Evolutionary conservation across 2,888 invertebrate genomes (phyloP).

Genomic region (Orchesellides sinensis): DNA sequence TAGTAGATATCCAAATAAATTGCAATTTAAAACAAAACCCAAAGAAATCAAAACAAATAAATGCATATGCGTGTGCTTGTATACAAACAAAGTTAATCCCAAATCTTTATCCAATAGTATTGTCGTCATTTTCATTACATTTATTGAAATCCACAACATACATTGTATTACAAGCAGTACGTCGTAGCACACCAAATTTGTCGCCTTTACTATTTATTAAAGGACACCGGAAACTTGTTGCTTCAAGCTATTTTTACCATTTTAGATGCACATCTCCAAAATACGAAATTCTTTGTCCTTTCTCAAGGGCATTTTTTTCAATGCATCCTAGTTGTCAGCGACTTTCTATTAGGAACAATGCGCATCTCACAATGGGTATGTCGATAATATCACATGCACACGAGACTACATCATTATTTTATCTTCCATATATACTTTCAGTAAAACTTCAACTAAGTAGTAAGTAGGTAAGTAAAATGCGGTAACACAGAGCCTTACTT

Average conservation of each 20-base stretch:
- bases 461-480: neutral
- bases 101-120: too few species aligned
- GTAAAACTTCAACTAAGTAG: too few species aligned
- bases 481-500: neutral
- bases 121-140: neutral
- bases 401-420: neutral
- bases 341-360: neutral
- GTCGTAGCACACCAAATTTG: conserved; percentile 4
- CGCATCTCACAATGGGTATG: too few species aligned
- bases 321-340: conserved; percentile 1
- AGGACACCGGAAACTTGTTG: conserved; percentile 23
- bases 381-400: too few species aligned
- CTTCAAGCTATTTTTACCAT: conserved; percentile 11
- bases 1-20: too few species aligned
- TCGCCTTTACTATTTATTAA: too few species aligned
- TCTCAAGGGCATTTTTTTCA: conserved; percentile 28
- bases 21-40: too few species aligned
- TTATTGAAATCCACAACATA: neutral
- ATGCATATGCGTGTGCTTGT: neutral
- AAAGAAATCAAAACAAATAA: neutral
- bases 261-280: neutral
- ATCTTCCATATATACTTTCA: too few species aligned
- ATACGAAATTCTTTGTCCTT: conserved; percentile 27
- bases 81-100: too few species aligned
- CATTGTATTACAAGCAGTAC: neutral